A percentile compares a stretch with the other conserved stretches of the same genome.
Evolutionary conservation across 1,140 invertebrate genomes (phyloP).

Genomic region (Apis dorsata): DNA sequence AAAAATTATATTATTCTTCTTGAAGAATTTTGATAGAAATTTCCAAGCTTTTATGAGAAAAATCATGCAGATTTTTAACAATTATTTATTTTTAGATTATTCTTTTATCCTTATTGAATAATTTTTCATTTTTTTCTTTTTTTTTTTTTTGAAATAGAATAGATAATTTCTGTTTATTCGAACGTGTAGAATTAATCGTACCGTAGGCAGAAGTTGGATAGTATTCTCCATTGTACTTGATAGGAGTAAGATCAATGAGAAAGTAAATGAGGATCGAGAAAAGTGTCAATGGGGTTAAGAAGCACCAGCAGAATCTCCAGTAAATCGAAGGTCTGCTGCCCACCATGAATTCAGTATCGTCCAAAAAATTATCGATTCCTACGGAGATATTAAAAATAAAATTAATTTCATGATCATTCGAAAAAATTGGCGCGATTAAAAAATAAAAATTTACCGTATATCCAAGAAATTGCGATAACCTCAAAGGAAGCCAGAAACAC

Average conservation of each 20-base stretch:
- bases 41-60: too few relatives aligned
- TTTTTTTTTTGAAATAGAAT: too few relatives aligned
- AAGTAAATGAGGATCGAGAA: constrained; percentile 84
- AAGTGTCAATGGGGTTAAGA: constrained; percentile 86
- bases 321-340: constrained; percentile 85
- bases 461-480: constrained; percentile 85
- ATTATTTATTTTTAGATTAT: too few relatives aligned
- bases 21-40: too few relatives aligned
- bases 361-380: constrained; percentile 83
- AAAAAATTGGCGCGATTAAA: too few relatives aligned
- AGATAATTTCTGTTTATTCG: too few relatives aligned
- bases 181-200: neutral
- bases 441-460: constrained; percentile 83
- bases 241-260: constrained; percentile 77
- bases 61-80: too few relatives aligned
- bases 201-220: constrained; percentile 55
- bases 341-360: constrained; percentile 87
- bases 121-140: too few relatives aligned
- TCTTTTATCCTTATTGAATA: too few relatives aligned
- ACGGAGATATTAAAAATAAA: constrained; percentile 48
- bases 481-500: constrained; percentile 87
- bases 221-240: constrained; percentile 49
- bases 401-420: too few relatives aligned
- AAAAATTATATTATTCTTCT: neutral
- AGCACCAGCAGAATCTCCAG: constrained; percentile 90